A percentile compares a stretch with the other conserved stretches of the same genome.
Evolutionary conservation across 2,797 vertebrate species (phyloP).

Genomic region (Semaprochilodus insignis): DNA sequence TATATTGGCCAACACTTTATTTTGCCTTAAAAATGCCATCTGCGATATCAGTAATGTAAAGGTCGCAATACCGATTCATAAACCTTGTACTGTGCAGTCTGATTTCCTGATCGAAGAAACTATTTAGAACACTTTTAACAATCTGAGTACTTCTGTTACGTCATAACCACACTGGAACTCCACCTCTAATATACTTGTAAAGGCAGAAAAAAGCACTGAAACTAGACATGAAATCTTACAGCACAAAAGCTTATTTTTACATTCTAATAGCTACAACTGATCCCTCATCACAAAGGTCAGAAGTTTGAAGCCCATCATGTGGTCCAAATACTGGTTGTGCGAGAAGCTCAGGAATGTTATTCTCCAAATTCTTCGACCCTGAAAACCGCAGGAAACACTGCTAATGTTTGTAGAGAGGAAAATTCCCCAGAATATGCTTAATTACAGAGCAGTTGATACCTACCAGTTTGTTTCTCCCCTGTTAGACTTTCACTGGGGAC

Average conservation of each 20-base stretch:
- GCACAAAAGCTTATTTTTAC: not conserved
- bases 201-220: not conserved
- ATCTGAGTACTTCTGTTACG: not conserved
- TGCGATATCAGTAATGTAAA: too few species aligned
- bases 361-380: slow-evolving; percentile 17
- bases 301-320: slow-evolving; percentile 9
- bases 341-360: slow-evolving; percentile 12
- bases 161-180: not conserved
- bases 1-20: too few species aligned
- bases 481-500: slow-evolving; percentile 64
- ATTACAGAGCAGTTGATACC: slow-evolving; percentile 66
- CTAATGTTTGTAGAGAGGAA: slow-evolving; percentile 48
- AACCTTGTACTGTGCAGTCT: not conserved
- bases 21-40: too few species aligned
- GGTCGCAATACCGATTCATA: not conserved
- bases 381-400: slow-evolving; percentile 1
- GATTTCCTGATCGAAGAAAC: not conserved
- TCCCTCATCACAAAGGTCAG: not conserved
- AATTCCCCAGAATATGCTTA: slow-evolving; percentile 61
- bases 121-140: not conserved
- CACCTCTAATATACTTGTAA: not conserved
- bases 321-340: not conserved
- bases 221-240: not conserved
- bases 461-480: slow-evolving; percentile 26
- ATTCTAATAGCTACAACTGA: not conserved